Conservation (phyloP, 2,113 vertebrate genomes). For the Dicentrarchus labrax region DNA sequence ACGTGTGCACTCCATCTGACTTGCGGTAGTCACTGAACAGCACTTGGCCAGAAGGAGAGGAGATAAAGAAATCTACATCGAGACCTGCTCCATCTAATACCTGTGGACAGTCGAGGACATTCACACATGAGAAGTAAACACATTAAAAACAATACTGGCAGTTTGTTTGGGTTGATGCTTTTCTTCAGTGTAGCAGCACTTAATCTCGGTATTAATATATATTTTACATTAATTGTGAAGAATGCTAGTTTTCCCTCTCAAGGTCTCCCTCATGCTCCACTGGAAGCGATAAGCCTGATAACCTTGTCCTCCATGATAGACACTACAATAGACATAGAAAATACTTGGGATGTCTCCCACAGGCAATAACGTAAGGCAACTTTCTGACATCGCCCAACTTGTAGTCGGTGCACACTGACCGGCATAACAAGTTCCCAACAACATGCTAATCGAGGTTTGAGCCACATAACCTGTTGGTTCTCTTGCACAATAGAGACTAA, state of each 20-base stretch:
- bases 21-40: slow-evolving; percentile 92
- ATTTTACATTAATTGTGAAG: background rate
- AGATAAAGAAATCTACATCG: slow-evolving; percentile 93
- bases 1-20: slow-evolving; percentile 98
- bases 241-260: background rate
- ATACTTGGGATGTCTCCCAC: background rate
- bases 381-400: background rate
- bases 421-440: slow-evolving; percentile 42
- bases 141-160: too few relatives aligned
- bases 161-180: background rate
- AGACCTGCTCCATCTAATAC: slow-evolving; percentile 95
- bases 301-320: slow-evolving; percentile 21
- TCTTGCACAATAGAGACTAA: fast-evolving
- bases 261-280: background rate
- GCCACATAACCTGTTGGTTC: background rate
- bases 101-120: slow-evolving; percentile 71
- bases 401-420: background rate
- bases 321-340: background rate
- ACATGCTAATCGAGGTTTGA: background rate
- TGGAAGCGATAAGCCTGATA: background rate
- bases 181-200: background rate
- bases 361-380: background rate
- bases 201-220: background rate
- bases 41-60: slow-evolving; percentile 89
- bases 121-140: too few relatives aligned